Evolutionary conservation across 1,140 invertebrate species (phyloP).

Genomic region (Drosophila willistoni): DNA sequence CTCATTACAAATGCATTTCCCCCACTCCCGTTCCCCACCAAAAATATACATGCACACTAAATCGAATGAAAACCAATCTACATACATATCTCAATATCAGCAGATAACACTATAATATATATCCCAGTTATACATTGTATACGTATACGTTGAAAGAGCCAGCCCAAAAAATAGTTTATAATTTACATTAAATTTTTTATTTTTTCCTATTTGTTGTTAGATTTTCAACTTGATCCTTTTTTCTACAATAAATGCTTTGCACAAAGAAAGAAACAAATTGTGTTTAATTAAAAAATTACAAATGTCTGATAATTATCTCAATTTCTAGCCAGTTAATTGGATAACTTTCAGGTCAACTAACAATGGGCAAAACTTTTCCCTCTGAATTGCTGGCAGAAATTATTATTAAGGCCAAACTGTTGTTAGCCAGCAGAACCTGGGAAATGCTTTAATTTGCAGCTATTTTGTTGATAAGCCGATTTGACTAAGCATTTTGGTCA

Average conservation of each 20-base stretch:
- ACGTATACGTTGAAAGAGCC: conserved; percentile 45
- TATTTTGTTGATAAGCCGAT: conserved; percentile 12
- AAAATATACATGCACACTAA: neutral
- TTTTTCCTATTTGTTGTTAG: conserved; percentile 45
- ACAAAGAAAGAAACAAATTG: conserved; percentile 34
- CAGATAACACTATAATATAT: neutral
- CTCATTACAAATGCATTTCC: conserved; percentile 19
- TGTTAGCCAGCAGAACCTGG: neutral
- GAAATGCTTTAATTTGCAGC: conserved; percentile 18
- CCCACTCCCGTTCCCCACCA: neutral
- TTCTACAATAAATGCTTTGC: conserved; percentile 66
- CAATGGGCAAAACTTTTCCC: neutral
- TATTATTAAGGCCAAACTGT: neutral
- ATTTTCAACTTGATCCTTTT: conserved; percentile 30
- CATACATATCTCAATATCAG: conserved; percentile 50
- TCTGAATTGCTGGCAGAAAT: neutral
- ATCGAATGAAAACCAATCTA: conserved; percentile 33
- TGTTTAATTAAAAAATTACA: conserved; percentile 3
- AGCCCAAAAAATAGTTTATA: conserved; percentile 74
- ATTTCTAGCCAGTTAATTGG: conserved; percentile 3
- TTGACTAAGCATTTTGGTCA: conserved; percentile 3
- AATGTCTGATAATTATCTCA: conserved; percentile 5
- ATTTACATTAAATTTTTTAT: conserved; percentile 27
- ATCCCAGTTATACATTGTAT: conserved; percentile 30
- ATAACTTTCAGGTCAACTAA: conserved; percentile 5